phyloP scores from a whole-genome alignment of 1,140 invertebrate species.

The Chlorops oryzae region DNA sequence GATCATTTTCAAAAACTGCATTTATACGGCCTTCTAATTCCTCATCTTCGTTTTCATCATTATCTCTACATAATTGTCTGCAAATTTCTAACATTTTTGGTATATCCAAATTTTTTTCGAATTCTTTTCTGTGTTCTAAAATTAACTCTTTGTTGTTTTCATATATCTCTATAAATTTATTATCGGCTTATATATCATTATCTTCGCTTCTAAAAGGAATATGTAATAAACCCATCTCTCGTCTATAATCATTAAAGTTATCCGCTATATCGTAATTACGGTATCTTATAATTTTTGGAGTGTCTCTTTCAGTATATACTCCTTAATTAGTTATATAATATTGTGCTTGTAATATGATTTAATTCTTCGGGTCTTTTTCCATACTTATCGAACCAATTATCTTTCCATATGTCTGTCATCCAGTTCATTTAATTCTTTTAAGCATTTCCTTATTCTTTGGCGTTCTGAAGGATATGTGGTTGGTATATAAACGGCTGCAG shows the following conservation, averaged over 20 bases:
- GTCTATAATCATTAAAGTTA: conserved; percentile 42
- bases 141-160: conserved; percentile 36
- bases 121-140: conserved; percentile 30
- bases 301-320: background rate
- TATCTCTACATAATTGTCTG: conserved; percentile 20
- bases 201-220: conserved; percentile 37
- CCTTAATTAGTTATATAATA: conserved; percentile 15
- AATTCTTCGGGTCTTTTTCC: conserved; percentile 23
- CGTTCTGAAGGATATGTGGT: conserved; percentile 3
- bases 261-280: conserved; percentile 15
- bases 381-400: conserved; percentile 36
- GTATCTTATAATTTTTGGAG: conserved; percentile 1
- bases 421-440: conserved; percentile 12
- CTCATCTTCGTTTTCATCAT: conserved; percentile 1
- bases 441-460: background rate
- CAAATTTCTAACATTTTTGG: conserved; percentile 24
- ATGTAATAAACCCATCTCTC: conserved; percentile 41
- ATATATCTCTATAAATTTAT: conserved; percentile 37
- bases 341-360: conserved; percentile 21
- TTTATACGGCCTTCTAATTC: background rate
- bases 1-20: background rate
- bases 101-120: conserved; percentile 33
- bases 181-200: conserved; percentile 33
- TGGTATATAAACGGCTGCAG: background rate
- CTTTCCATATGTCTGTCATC: conserved; percentile 28